Evolutionary conservation across 1,140 invertebrate genomes (phyloP).

Genomic region (Meloidogyne exigua): DNA sequence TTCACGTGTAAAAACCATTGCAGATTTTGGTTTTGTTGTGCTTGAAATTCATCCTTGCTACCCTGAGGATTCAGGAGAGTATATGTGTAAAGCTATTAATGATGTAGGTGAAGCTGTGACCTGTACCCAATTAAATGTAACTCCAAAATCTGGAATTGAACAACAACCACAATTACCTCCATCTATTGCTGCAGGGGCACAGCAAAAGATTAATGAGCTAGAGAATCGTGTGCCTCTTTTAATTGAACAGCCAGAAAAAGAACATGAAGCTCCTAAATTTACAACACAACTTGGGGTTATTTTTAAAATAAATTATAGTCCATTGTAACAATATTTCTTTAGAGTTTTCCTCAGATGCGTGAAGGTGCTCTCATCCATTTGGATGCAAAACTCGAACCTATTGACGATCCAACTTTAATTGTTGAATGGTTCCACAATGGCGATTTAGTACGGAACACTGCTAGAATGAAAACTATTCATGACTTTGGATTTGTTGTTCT

Average conservation of each 20-base stretch:
- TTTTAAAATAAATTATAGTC: neutral
- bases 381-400: conserved; percentile 82
- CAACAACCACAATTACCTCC: conserved; percentile 84
- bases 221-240: conserved; percentile 75
- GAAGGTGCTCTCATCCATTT: conserved; percentile 89
- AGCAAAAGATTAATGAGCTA: conserved; percentile 83
- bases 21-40: conserved; percentile 88
- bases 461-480: conserved; percentile 85
- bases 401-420: conserved; percentile 84
- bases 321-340: neutral
- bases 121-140: conserved; percentile 78
- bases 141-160: conserved; percentile 83
- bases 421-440: conserved; percentile 97
- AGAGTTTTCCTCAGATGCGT: conserved; percentile 68
- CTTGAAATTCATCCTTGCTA: conserved; percentile 79
- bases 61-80: conserved; percentile 84
- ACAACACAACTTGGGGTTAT: conserved; percentile 74
- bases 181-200: conserved; percentile 83
- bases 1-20: conserved; percentile 87
- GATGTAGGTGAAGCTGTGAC: conserved; percentile 83
- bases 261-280: conserved; percentile 85
- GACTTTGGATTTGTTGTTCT: conserved; percentile 94
- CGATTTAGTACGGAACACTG: conserved; percentile 73
- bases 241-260: conserved; percentile 66
- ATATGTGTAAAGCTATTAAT: conserved; percentile 81